These are phyloP conservation scores for Acestrorhynchus altus DNA, from an alignment of 2,797 vertebrate species.

Conservation along the genomic window DNA sequence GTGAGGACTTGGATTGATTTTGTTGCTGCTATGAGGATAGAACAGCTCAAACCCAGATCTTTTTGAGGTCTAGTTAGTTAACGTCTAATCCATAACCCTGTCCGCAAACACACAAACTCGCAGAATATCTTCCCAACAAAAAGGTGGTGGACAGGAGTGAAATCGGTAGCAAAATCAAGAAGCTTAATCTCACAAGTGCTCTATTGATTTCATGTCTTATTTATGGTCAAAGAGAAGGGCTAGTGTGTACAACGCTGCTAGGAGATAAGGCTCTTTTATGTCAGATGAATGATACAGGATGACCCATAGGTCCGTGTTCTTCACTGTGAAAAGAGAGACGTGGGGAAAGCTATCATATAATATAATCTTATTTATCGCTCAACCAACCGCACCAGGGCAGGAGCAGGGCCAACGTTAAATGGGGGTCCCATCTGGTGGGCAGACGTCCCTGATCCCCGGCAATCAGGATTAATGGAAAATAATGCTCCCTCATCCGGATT, in stretches of 20 bases:
- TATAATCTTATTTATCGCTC: conserved; percentile 50
- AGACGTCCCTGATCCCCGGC: conserved; percentile 49
- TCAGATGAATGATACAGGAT: conserved; percentile 35
- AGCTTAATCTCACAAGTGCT: conserved; percentile 51
- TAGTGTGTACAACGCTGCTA: conserved; percentile 30
- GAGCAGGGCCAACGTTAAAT: conserved; percentile 43
- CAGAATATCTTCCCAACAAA: not conserved
- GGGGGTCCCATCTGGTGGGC: conserved; percentile 56
- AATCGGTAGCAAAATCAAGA: conserved; percentile 23
- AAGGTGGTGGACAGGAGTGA: conserved; percentile 18
- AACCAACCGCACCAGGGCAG: conserved; percentile 38
- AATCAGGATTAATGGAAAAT: conserved; percentile 54
- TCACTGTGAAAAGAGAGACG: not conserved
- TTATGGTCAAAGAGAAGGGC: conserved; percentile 44
- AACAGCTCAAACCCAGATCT: conserved; percentile 49
- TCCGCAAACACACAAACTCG: conserved; percentile 28
- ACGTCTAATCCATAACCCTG: conserved; percentile 45
- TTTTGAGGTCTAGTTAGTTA: conserved; percentile 47
- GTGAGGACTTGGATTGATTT: conserved; percentile 36
- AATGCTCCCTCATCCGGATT: conserved; percentile 29
- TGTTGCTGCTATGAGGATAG: conserved; percentile 27
- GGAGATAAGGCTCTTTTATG: conserved; percentile 56
- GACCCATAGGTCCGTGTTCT: conserved; percentile 40
- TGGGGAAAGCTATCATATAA: conserved; percentile 15
- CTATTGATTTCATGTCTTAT: conserved; percentile 55